Percentiles rank a stretch among this genome's conserved stretches.
These are phyloP conservation scores for Cairina moschata DNA, from an alignment of 2,113 vertebrate genomes.

Conservation along the genomic window DNA sequence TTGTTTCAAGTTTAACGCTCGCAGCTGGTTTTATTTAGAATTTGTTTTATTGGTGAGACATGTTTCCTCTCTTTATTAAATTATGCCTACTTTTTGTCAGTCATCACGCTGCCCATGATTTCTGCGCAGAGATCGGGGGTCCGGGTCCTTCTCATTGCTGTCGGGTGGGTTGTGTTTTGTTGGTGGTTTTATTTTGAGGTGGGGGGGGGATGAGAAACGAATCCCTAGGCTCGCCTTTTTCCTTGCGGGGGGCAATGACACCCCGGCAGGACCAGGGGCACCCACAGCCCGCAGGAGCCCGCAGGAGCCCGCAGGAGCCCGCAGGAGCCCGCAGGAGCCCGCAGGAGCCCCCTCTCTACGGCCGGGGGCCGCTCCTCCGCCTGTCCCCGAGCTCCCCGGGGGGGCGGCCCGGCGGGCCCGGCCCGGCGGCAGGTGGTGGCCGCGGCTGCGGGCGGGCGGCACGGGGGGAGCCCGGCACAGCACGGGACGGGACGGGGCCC, in stretches of 20 bases:
- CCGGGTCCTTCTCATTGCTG: background rate
- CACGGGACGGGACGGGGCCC: background rate
- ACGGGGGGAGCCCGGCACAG: background rate
- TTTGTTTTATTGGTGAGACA: constrained; percentile 42
- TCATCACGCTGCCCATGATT: background rate
- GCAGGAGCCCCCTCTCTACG: too few relatives aligned
- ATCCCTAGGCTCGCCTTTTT: too few relatives aligned
- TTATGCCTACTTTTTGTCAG: constrained; percentile 13
- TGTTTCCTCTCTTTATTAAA: constrained; percentile 41
- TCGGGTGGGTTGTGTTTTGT: too few relatives aligned
- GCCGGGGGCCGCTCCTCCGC: background rate
- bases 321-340: too few relatives aligned
- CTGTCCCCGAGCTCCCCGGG: too few relatives aligned
- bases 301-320: background rate
- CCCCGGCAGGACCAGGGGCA: background rate
- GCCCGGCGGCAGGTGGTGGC: background rate
- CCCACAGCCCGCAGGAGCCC: background rate
- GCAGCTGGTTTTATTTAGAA: constrained; percentile 51
- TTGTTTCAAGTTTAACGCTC: constrained; percentile 18
- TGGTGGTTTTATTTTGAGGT: too few relatives aligned
- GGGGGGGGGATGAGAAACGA: background rate
- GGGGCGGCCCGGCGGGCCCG: too few relatives aligned
- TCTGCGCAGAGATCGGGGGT: background rate
- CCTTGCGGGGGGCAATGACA: background rate
- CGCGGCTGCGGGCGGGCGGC: background rate